These are phyloP conservation scores for Mergus octosetaceus DNA, from an alignment of 2,797 vertebrate species.

Conservation along the genomic window DNA sequence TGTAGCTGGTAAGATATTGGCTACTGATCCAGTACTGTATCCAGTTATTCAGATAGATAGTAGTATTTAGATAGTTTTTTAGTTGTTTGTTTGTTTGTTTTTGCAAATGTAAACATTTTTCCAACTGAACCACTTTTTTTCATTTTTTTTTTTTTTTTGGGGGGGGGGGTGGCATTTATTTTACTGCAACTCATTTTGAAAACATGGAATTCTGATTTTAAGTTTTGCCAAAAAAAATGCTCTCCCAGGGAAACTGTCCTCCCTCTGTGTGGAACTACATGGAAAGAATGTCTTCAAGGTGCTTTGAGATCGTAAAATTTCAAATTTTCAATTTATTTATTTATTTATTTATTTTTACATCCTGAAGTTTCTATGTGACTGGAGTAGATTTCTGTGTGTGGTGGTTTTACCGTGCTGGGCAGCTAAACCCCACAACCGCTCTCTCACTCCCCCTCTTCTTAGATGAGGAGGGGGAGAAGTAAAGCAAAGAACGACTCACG, in stretches of 20 bases:
- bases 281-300: background rate
- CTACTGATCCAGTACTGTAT: background rate
- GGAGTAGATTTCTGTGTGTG: background rate
- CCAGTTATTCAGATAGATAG: background rate
- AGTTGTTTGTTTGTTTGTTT: background rate
- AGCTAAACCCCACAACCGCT: no score
- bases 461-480: no score
- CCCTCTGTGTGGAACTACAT: fast-evolving
- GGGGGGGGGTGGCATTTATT: background rate
- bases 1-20: background rate
- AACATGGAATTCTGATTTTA: background rate
- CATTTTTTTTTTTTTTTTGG: background rate
- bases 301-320: background rate
- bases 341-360: background rate
- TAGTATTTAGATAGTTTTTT: background rate
- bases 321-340: no score
- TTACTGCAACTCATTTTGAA: background rate
- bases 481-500: no score
- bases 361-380: background rate
- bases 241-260: background rate
- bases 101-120: background rate
- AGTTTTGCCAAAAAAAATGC: background rate
- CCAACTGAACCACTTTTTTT: background rate
- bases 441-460: no score
- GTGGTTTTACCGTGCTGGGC: no score